Evolutionary conservation across 2,888 invertebrate genomes (phyloP).

Genomic region (Atethmia centrago): DNA sequence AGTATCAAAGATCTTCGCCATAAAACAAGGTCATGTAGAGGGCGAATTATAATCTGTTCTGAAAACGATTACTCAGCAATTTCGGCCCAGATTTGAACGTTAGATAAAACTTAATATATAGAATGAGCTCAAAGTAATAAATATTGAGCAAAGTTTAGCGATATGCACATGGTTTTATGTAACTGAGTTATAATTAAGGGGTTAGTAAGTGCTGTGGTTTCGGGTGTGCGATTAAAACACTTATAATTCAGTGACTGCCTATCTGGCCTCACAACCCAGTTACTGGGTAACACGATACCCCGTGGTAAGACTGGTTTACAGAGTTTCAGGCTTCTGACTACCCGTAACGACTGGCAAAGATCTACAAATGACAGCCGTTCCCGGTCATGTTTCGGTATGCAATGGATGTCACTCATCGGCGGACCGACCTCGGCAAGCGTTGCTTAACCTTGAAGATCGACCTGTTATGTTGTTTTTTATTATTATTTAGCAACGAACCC

Average conservation of each 20-base stretch:
- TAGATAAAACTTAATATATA: conserved; percentile 41
- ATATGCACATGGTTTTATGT: conserved; percentile 25
- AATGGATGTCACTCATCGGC: too few species aligned
- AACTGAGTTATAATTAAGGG: conserved; percentile 9
- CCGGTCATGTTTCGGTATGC: too few species aligned
- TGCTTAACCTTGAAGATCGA: too few species aligned
- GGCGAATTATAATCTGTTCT: conserved; percentile 22
- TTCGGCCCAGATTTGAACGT: conserved; percentile 28
- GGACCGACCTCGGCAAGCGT: too few species aligned
- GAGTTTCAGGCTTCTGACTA: background rate
- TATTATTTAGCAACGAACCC: too few species aligned
- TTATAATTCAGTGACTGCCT: background rate
- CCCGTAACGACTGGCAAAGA: background rate
- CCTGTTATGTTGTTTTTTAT: too few species aligned
- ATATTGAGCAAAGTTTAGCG: conserved; percentile 26
- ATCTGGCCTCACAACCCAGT: background rate
- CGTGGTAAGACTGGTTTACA: background rate
- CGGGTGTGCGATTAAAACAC: conserved; percentile 12
- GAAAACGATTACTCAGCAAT: conserved; percentile 28
- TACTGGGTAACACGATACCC: background rate
- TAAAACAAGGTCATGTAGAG: conserved; percentile 33
- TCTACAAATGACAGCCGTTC: background rate
- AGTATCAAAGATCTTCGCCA: background rate
- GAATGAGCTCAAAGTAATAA: conserved; percentile 38
- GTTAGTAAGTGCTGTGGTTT: background rate